Conservation (phyloP, 2,888 invertebrate genomes). For the Pyrrhia umbra region DNA sequence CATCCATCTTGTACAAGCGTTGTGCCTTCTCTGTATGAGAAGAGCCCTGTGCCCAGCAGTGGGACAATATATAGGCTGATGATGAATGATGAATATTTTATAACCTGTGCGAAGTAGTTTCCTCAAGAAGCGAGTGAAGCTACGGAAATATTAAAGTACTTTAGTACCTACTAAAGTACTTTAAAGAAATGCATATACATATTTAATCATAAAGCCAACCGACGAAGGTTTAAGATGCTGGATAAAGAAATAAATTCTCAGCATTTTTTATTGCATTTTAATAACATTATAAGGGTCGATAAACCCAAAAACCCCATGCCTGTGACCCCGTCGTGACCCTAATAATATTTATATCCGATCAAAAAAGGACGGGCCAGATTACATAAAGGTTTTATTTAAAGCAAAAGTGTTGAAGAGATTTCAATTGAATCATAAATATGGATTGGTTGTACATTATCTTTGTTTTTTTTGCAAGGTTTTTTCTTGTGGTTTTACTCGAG, state of each 20-base stretch:
- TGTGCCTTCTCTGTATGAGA: no score
- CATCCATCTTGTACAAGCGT: no score
- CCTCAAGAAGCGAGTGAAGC: no score
- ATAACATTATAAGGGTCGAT: slow-evolving; percentile 26
- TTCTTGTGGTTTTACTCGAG: neutral
- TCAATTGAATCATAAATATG: slow-evolving; percentile 38
- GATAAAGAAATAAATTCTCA: slow-evolving; percentile 37
- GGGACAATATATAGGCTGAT: no score
- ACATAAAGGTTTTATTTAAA: slow-evolving; percentile 49
- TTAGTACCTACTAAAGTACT: neutral
- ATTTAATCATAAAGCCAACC: no score
- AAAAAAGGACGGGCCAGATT: slow-evolving; percentile 31
- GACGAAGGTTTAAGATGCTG: neutral
- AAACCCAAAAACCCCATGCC: slow-evolving; percentile 15
- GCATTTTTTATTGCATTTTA: slow-evolving; percentile 30
- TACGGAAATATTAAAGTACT: neutral
- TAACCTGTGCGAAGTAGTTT: no score
- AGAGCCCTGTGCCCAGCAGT: no score
- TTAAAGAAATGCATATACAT: no score
- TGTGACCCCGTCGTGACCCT: slow-evolving; percentile 25
- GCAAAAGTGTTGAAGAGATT: slow-evolving; percentile 11
- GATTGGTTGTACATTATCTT: neutral
- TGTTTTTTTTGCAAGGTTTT: neutral
- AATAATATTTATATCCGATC: slow-evolving; percentile 48
- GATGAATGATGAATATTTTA: no score